Evolutionary conservation across 1,140 invertebrate species (phyloP), one percentile per base, ranked within the genome.

Genomic region (Zelostemma sp.): DNA sequence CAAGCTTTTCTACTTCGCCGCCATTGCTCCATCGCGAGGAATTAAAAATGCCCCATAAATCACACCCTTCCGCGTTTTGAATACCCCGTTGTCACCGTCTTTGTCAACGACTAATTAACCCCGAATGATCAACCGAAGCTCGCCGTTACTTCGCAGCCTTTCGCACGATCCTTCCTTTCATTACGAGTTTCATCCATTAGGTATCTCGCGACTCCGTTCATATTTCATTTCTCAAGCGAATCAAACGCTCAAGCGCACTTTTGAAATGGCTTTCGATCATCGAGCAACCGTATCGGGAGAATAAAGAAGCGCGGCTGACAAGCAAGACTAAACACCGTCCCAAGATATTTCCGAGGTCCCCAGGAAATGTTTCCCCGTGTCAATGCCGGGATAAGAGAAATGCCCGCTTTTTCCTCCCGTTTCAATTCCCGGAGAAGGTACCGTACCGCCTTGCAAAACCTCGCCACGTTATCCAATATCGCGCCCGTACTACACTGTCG

Each of bases 11-110:
- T 61, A 57, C 35, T 57, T 25, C 21, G 57, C 61, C 35, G 43
- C 54, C 69, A 50, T 66, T 68, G 67, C n/a, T n/a, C 73, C 68
- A 68, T 73, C 73, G 68, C 54, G 51, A 77, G 68, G 73, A 76
- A 78, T 77, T 76, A 80, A 82, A 84, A 82, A 76, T 74, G 75
- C 61, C 72, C 71, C 74, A 80, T 81, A 82, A 81, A 81, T 84
- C 80, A 79, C 73, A 77, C 79, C 76, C 46, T 19, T 48, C n/a
- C 5, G 11, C n/a, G n/a, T 14, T 25, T 48, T n/a, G 46, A 48
- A 28, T 19, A 43, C 11, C 11, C 41, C 28, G 5, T 31, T 31
- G n/a, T 31, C 3, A 11, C 15, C 15, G 40, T 41, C 40, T 15
- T 6, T 11, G 35, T 41, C 40, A 8, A 8, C 21, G 21, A 8